phyloP scores from a whole-genome alignment of 2,797 vertebrate genomes.

The Chiloscyllium punctatum region DNA sequence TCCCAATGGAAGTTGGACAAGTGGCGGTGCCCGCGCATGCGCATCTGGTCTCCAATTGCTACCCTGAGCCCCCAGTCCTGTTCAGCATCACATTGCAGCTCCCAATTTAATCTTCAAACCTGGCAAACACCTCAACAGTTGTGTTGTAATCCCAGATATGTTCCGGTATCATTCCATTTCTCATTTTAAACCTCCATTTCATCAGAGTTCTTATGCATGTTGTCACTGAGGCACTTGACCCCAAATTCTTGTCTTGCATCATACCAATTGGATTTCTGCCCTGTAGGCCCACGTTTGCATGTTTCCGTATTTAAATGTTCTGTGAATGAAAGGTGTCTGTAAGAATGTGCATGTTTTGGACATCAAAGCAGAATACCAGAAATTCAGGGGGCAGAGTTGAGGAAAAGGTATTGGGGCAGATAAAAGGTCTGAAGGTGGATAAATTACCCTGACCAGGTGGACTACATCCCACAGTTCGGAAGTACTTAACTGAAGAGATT shows the following conservation, averaged over 20 bases:
- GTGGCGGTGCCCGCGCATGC: not conserved
- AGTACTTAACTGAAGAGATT: too few relatives aligned
- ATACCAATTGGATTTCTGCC: not conserved
- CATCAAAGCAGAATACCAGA: not conserved
- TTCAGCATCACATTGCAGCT: not conserved
- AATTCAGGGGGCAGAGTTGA: too few relatives aligned
- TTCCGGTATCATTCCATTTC: not conserved
- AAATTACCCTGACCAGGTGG: too few relatives aligned
- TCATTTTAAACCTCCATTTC: not conserved
- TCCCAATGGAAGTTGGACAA: not conserved
- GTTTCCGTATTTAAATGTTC: not conserved
- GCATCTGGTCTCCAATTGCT: not conserved
- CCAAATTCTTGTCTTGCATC: not conserved
- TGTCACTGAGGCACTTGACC: not conserved
- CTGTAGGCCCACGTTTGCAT: not conserved
- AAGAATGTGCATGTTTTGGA: not conserved
- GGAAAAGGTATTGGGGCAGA: too few relatives aligned
- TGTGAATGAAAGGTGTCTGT: not conserved
- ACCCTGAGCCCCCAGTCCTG: not conserved
- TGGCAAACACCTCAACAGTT: not conserved
- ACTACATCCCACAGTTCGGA: too few relatives aligned
- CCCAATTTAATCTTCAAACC: not conserved
- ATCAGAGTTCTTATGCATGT: not conserved
- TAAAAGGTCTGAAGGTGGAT: too few relatives aligned
- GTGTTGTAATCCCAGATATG: not conserved